Evolutionary conservation across 1,140 invertebrate species (phyloP).

Genomic region (Cephus cinctus): DNA sequence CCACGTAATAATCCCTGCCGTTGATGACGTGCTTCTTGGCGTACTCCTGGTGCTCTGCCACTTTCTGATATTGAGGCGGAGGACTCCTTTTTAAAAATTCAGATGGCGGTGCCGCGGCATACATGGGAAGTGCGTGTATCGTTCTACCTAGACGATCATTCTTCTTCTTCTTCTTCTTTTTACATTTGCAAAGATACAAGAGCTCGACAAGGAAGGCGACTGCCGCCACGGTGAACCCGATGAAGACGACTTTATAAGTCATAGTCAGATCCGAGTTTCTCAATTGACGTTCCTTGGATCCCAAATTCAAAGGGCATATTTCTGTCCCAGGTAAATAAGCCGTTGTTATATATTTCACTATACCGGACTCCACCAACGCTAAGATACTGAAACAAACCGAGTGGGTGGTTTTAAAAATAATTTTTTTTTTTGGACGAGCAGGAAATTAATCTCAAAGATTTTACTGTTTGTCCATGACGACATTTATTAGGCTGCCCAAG

Average conservation of each 20-base stretch:
- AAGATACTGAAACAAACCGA: conserved; percentile 58
- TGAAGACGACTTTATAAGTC: conserved; percentile 69
- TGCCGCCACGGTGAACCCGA: conserved; percentile 61
- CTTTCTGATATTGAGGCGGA: conserved; percentile 60
- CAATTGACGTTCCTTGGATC: conserved; percentile 75
- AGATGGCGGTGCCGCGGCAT: no score
- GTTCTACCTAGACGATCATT: no score
- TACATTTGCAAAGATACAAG: no score
- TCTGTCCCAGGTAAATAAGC: conserved; percentile 66
- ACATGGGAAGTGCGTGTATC: no score
- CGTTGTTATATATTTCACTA: conserved; percentile 65
- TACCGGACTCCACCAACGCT: conserved; percentile 68
- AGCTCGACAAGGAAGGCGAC: conserved; percentile 67
- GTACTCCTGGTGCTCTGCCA: conserved; percentile 49
- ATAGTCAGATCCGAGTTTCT: conserved; percentile 66
- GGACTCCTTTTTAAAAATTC: conserved; percentile 21
- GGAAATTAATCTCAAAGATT: conserved; percentile 22
- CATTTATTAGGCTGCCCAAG: conserved; percentile 58
- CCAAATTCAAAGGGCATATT: conserved; percentile 77
- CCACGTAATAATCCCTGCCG: conserved; percentile 71
- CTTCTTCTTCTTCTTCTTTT: no score
- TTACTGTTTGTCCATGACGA: conserved; percentile 68
- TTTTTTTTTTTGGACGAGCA: background rate
- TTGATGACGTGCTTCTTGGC: conserved; percentile 64
- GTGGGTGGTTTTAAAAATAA: conserved; percentile 2